Evolutionary conservation across 64 coral and sea anemone species (phyloP).

Genomic region (Trachythela sp.): DNA sequence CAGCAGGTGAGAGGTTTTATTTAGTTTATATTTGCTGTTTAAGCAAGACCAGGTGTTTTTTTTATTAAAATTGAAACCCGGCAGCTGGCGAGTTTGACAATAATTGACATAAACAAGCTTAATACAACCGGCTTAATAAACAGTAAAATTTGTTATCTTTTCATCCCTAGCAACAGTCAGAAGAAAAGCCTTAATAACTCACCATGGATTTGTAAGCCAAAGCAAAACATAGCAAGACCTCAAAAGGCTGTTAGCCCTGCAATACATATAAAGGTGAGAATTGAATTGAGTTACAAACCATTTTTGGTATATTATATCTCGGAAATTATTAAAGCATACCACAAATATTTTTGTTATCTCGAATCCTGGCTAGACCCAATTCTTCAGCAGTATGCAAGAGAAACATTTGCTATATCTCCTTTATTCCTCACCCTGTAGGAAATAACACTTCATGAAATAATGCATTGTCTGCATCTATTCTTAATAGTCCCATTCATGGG

Average conservation of each 20-base stretch:
- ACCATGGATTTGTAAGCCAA: not conserved
- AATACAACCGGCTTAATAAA: not conserved
- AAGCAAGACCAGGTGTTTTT: not conserved
- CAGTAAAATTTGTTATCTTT: not conserved
- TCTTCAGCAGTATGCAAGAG: too few relatives aligned
- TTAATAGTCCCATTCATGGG: slow-evolving; percentile 8
- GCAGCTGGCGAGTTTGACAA: too few relatives aligned
- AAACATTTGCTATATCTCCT: too few relatives aligned
- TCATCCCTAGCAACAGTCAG: slow-evolving; percentile 2
- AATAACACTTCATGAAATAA: not conserved
- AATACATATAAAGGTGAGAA: not conserved
- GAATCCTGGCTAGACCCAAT: too few relatives aligned
- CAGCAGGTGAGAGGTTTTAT: not conserved
- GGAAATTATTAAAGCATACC: too few relatives aligned
- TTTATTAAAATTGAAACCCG: too few relatives aligned
- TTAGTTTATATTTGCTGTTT: not conserved
- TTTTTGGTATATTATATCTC: not conserved
- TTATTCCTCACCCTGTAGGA: too few relatives aligned
- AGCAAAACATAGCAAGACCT: not conserved
- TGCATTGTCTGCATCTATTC: not conserved
- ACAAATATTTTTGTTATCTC: too few relatives aligned
- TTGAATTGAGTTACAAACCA: not conserved
- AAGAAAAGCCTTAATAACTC: not conserved
- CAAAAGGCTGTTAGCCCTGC: not conserved
- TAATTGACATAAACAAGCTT: too few relatives aligned